Evolutionary conservation across 1,140 invertebrate genomes (phyloP).

Genomic region (Drosophila parvula): DNA sequence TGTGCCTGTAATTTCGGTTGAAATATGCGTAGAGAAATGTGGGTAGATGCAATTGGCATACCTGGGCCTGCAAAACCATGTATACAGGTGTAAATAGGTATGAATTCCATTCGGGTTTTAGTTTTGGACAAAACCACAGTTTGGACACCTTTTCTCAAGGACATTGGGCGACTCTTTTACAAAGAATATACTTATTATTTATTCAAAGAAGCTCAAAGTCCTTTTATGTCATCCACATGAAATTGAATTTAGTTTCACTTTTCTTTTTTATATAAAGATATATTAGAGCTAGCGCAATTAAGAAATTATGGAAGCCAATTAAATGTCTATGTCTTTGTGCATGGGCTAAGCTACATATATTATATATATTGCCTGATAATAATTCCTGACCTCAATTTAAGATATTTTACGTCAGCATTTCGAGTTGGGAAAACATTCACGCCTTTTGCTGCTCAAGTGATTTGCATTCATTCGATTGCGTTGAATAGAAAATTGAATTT

Average conservation of each 20-base stretch:
- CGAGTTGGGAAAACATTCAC: conserved; percentile 15
- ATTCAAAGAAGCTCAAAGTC: background rate
- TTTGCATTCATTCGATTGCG: conserved; percentile 23
- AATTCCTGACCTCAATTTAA: conserved; percentile 7
- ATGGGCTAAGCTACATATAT: too few relatives aligned
- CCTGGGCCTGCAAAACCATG: background rate
- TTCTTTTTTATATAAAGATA: background rate
- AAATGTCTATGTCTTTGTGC: too few relatives aligned
- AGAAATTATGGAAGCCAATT: too few relatives aligned
- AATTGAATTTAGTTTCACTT: background rate
- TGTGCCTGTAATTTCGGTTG: background rate
- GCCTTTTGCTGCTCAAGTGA: conserved; percentile 35
- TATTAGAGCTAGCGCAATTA: background rate
- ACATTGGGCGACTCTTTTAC: background rate
- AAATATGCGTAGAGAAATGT: conserved; percentile 30
- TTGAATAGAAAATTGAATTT: conserved; percentile 45
- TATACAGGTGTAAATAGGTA: conserved; percentile 17
- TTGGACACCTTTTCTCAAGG: background rate
- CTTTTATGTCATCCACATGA: background rate
- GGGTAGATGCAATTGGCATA: conserved; percentile 54
- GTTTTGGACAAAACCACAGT: background rate
- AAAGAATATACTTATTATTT: background rate
- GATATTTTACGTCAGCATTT: background rate
- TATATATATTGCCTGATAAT: background rate
- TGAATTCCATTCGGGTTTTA: conserved; percentile 6